Percentiles rank a stretch among this genome's conserved stretches.
phyloP scores from a whole-genome alignment of 2,888 invertebrate species.

The Acrocera orbiculus region DNA sequence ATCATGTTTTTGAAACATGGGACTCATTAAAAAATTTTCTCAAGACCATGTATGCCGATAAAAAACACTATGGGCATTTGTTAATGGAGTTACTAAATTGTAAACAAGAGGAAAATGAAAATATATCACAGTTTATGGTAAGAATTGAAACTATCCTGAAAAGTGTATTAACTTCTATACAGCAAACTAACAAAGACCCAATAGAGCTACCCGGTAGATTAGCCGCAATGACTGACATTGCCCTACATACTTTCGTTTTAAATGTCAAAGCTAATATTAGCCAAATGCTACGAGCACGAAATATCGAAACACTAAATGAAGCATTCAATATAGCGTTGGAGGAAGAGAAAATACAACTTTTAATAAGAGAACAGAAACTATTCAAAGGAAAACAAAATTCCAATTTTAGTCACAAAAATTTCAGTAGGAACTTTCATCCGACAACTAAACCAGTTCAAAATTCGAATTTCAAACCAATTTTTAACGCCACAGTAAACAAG shows the following conservation, averaged over 20 bases:
- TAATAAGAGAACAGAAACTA: slow-evolving; percentile 2
- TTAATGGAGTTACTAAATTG: slow-evolving; percentile 5
- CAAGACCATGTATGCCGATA: slow-evolving; percentile 5
- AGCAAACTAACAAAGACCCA: slow-evolving; percentile 3
- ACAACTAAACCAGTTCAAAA: no score
- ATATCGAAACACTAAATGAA: slow-evolving; percentile 3
- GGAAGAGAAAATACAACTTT: slow-evolving; percentile 5
- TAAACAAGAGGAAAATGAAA: slow-evolving; percentile 2
- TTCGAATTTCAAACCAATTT: no score
- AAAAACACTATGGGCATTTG: slow-evolving; percentile 5
- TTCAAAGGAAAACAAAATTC: no score
- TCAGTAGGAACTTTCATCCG: no score
- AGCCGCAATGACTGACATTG: slow-evolving; percentile 7
- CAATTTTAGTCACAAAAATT: no score
- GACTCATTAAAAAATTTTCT: slow-evolving; percentile 3
- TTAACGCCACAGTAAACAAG: no score
- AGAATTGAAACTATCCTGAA: slow-evolving; percentile 3
- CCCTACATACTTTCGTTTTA: slow-evolving; percentile 5
- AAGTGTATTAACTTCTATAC: slow-evolving; percentile 1
- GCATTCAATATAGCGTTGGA: slow-evolving; percentile 5
- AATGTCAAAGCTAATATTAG: slow-evolving; percentile 5
- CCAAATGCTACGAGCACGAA: slow-evolving; percentile 5
- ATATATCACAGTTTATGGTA: slow-evolving; percentile 4
- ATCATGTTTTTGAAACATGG: slow-evolving; percentile 4
- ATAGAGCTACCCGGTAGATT: slow-evolving; percentile 3